These are phyloP conservation scores for Melanerpes aurifrons DNA, from an alignment of 2,113 vertebrate genomes.

Conservation along the genomic window DNA sequence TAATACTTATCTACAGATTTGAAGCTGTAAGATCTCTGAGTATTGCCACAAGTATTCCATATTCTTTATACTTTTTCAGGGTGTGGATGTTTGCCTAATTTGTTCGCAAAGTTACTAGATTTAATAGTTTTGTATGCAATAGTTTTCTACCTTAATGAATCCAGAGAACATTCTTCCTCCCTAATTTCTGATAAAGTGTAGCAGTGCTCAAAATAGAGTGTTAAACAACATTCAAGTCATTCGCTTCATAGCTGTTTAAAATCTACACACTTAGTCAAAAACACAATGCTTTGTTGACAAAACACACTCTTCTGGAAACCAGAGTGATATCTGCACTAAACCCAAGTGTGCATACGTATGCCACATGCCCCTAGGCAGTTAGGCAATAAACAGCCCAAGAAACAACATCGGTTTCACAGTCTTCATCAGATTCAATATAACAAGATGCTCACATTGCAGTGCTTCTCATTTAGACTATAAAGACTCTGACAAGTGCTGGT, in stretches of 20 bases:
- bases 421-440: background rate
- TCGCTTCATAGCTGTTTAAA: background rate
- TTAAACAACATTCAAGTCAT: background rate
- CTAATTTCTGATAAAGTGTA: background rate
- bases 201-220: background rate
- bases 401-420: background rate
- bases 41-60: background rate
- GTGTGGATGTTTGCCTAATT: background rate
- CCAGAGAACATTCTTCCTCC: background rate
- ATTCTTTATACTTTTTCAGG: background rate
- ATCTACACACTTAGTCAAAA: background rate
- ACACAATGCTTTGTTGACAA: background rate
- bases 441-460: background rate
- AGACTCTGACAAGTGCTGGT: background rate
- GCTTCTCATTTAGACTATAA: background rate
- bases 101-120: background rate
- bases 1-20: background rate
- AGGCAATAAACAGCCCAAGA: background rate
- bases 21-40: background rate
- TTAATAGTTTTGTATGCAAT: background rate
- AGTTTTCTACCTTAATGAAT: background rate
- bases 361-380: background rate
- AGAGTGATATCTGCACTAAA: background rate
- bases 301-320: background rate
- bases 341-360: background rate